Evolutionary conservation across 2,888 invertebrate genomes (phyloP).

Genomic region (Xylophagus ater): DNA sequence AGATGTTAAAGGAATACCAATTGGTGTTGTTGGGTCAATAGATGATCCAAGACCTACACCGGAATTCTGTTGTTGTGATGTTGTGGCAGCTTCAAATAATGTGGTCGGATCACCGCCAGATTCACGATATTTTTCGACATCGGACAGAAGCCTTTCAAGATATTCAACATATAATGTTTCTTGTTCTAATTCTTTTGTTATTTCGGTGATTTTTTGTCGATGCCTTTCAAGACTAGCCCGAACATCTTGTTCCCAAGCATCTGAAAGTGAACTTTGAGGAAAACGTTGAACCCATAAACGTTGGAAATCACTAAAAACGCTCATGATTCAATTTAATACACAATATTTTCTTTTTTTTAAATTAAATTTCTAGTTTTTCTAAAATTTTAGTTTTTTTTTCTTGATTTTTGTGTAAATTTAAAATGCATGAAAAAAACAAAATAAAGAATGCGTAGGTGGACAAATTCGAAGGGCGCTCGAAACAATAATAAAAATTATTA

Average conservation of each 20-base stretch:
- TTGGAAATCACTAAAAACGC: conserved; percentile 84
- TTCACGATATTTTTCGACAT: conserved; percentile 73
- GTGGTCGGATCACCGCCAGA: conserved; percentile 38
- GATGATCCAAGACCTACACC: too few relatives aligned
- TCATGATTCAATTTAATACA: too few relatives aligned
- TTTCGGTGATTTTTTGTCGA: conserved; percentile 70
- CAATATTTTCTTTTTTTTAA: too few relatives aligned
- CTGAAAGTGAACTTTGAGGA: conserved; percentile 80
- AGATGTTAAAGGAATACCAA: too few relatives aligned
- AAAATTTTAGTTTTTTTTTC: not conserved
- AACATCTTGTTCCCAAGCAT: conserved; percentile 89
- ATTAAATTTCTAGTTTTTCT: too few relatives aligned
- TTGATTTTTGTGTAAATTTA: not conserved
- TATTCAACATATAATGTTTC: conserved; percentile 86
- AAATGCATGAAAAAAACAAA: not conserved
- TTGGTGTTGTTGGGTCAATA: conserved; percentile 6
- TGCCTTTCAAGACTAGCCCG: conserved; percentile 81
- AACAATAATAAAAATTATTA: too few relatives aligned
- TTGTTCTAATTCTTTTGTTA: conserved; percentile 78
- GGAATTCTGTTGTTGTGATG: conserved; percentile 19
- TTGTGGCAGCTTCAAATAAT: conserved; percentile 36
- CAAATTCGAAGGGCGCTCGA: too few relatives aligned
- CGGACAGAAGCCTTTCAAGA: conserved; percentile 69
- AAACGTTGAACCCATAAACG: conserved; percentile 85
- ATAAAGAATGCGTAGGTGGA: not conserved